A percentile compares a stretch with the other conserved stretches of the same genome.
Conservation (phyloP, 2,113 vertebrate species). For the Anthoscopus minutus region DNA sequence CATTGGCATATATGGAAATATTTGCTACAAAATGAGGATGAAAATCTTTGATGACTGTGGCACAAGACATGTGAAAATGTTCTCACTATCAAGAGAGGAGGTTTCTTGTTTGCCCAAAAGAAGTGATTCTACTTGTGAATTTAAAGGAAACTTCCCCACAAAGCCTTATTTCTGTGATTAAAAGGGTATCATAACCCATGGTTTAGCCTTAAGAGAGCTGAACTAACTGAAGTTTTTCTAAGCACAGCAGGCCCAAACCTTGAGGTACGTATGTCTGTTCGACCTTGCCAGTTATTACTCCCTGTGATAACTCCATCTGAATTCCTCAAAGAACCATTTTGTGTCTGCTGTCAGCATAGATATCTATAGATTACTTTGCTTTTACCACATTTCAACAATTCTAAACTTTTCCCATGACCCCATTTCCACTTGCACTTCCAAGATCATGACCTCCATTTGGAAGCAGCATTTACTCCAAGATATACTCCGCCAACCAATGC, state of each 20-base stretch:
- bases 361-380: background rate
- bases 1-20: background rate
- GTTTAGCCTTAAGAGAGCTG: background rate
- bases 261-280: background rate
- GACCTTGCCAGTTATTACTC: background rate
- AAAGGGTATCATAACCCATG: background rate
- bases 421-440: slow-evolving; percentile 33
- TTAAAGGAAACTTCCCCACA: background rate
- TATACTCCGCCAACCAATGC: background rate
- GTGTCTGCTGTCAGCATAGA: background rate
- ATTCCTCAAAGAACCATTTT: background rate
- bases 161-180: background rate
- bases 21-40: background rate
- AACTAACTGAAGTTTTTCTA: background rate
- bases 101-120: background rate
- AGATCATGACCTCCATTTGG: slow-evolving; percentile 30
- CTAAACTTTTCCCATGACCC: slow-evolving; percentile 44
- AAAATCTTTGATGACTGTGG: background rate
- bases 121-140: background rate
- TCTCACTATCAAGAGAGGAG: background rate
- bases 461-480: slow-evolving; percentile 2
- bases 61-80: background rate
- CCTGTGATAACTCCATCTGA: background rate
- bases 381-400: slow-evolving; percentile 3
- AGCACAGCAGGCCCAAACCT: background rate